Evolutionary conservation across 2,797 vertebrate genomes (phyloP).

Genomic region (Thamnophis elegans): DNA sequence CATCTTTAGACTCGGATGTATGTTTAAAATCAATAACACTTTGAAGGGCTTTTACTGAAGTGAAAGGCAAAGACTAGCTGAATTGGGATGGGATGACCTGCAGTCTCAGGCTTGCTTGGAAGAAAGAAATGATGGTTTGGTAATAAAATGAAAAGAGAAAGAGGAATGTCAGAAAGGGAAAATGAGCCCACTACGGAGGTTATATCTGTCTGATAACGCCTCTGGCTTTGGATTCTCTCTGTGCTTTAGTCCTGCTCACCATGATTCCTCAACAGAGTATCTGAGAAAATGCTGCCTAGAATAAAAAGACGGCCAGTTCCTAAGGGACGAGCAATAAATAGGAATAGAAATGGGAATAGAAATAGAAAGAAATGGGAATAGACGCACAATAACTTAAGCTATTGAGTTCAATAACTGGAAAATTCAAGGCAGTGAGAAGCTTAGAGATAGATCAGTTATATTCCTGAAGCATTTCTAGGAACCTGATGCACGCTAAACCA

Average conservation of each 20-base stretch:
- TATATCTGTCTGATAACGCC: not conserved
- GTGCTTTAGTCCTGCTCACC: not conserved
- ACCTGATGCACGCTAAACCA: not conserved
- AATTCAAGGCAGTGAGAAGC: not conserved
- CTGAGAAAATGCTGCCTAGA: not conserved
- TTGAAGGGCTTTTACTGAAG: not conserved
- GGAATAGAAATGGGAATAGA: not conserved
- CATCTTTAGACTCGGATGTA: not conserved
- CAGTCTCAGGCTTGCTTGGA: not conserved
- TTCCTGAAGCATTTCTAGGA: not conserved
- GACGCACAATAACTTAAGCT: not conserved
- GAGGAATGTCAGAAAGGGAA: not conserved
- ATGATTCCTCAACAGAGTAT: not conserved
- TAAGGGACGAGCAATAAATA: not conserved
- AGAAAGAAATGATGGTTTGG: not conserved
- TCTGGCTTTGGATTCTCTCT: not conserved
- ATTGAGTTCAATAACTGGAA: not conserved
- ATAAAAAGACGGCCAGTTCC: not conserved
- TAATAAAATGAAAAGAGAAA: not conserved
- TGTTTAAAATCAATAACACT: not conserved
- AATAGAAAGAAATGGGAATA: no score
- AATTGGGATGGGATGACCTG: not conserved
- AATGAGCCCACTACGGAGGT: not conserved
- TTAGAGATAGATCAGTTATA: not conserved
- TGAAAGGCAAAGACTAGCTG: not conserved